These are phyloP conservation scores for Crypturellus tataupa DNA, from an alignment of 2,797 vertebrate species.

Conservation along the genomic window DNA sequence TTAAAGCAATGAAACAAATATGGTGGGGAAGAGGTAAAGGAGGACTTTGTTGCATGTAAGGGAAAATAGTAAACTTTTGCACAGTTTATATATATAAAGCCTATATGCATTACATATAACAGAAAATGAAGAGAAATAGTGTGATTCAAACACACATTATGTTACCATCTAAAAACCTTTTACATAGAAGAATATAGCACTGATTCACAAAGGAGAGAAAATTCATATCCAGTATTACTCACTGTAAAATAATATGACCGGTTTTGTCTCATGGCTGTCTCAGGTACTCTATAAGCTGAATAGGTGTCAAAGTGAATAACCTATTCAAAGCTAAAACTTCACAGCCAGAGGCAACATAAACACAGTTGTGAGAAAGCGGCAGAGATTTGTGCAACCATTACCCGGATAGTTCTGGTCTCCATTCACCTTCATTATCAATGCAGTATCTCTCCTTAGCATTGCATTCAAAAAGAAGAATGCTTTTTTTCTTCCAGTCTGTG, in stretches of 20 bases:
- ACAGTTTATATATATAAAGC: neutral
- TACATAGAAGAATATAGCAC: neutral
- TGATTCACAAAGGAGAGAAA: constrained; percentile 5
- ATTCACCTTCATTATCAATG: neutral
- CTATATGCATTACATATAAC: neutral
- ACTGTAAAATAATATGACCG: neutral
- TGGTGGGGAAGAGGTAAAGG: neutral
- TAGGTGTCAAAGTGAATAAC: neutral
- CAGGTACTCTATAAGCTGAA: neutral
- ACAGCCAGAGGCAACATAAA: neutral
- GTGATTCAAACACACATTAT: neutral
- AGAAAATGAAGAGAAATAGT: neutral
- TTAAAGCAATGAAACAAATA: neutral
- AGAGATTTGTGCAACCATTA: neutral
- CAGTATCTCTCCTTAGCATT: neutral
- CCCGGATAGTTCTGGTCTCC: neutral
- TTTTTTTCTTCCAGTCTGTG: neutral
- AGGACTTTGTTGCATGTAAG: neutral
- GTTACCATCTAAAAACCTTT: neutral
- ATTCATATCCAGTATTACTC: neutral
- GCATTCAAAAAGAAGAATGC: neutral
- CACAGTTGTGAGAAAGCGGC: neutral
- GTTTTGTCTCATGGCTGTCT: neutral
- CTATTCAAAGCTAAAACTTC: constrained; percentile 5
- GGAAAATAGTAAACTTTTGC: neutral